Evolutionary conservation across 2,113 vertebrate species (phyloP).

Genomic region (Urocynchramus pylzowi): DNA sequence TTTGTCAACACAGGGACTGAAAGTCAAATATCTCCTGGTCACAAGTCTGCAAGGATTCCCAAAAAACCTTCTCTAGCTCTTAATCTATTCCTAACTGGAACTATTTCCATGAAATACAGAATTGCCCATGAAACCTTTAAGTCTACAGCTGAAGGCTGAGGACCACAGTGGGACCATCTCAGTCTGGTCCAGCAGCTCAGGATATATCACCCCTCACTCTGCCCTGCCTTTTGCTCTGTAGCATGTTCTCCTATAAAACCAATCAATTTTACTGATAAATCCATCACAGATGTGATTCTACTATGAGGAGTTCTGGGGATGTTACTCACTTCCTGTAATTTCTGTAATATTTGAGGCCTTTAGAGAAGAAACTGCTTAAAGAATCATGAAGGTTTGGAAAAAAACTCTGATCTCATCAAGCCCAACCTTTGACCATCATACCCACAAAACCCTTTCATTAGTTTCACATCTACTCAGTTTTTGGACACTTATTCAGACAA

Average conservation of each 20-base stretch:
- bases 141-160: background rate
- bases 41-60: fast-evolving
- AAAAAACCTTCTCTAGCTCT: background rate
- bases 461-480: background rate
- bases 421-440: background rate
- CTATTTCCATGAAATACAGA: background rate
- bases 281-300: no score
- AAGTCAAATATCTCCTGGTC: background rate
- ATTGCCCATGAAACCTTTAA: background rate
- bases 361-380: background rate
- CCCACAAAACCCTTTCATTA: fast-evolving
- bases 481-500: background rate
- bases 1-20: background rate
- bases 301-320: background rate
- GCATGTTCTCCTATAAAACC: background rate
- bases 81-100: background rate
- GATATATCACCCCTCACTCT: background rate
- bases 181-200: fast-evolving
- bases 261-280: background rate
- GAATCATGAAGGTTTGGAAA: background rate
- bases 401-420: background rate
- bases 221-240: background rate
- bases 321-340: fast-evolving
- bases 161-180: background rate
- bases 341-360: background rate